Evolutionary conservation across 2,113 vertebrate species (phyloP).

Genomic region (Saccopteryx bilineata): DNA sequence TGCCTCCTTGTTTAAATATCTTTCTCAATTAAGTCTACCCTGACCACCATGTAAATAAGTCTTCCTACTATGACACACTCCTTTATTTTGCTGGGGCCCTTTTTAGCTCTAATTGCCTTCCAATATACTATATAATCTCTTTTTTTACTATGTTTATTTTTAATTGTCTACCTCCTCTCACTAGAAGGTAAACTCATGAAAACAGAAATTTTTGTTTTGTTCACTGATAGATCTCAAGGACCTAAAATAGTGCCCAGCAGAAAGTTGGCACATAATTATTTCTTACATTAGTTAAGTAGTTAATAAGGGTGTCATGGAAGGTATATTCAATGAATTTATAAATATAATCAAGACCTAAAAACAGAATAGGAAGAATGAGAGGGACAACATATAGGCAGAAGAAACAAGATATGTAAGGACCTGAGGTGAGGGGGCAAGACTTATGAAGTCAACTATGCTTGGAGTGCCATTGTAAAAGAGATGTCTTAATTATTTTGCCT

Average conservation of each 20-base stretch:
- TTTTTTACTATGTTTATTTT: conserved; percentile 48
- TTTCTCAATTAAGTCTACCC: conserved; percentile 23
- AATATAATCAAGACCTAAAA: conserved; percentile 39
- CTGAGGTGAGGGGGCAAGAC: not conserved
- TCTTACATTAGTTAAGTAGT: conserved; percentile 23
- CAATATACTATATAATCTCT: not conserved
- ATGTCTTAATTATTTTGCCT: not conserved
- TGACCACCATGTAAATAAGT: conserved; percentile 29
- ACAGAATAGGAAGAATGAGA: conserved; percentile 43
- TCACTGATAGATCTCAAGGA: conserved; percentile 17
- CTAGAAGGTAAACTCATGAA: conserved; percentile 22
- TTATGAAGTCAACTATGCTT: not conserved
- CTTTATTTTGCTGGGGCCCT: not conserved
- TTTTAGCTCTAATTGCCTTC: conserved; percentile 24
- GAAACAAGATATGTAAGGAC: not conserved
- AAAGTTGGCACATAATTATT: not conserved
- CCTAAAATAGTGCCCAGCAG: conserved; percentile 16
- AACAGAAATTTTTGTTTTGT: conserved; percentile 39
- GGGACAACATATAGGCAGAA: conserved; percentile 12
- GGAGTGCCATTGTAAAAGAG: conserved; percentile 8
- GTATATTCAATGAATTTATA: not conserved
- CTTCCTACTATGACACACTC: not conserved
- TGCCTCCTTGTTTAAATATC: conserved; percentile 44
- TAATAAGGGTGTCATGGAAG: not conserved
- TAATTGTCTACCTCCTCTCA: not conserved